Evolutionary conservation across 2,113 vertebrate genomes (phyloP).

Genomic region (Bungarus multicinctus): DNA sequence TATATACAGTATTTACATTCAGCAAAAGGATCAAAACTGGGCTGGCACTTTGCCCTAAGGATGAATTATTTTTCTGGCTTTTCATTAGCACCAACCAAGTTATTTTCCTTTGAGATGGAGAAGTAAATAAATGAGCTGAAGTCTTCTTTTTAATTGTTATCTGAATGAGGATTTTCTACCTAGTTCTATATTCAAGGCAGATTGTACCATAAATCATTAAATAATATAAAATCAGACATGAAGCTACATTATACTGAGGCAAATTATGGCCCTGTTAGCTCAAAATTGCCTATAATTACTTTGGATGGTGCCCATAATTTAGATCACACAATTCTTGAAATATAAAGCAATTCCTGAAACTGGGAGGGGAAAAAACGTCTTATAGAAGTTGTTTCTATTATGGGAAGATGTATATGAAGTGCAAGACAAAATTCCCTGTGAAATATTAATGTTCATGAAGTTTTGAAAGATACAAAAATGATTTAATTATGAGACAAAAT

Average conservation of each 20-base stretch:
- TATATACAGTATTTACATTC: slow-evolving; percentile 45
- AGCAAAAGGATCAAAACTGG: slow-evolving; percentile 53
- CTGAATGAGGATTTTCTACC: background rate
- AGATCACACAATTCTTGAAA: background rate
- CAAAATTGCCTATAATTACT: background rate
- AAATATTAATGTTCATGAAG: background rate
- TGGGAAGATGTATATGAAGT: background rate
- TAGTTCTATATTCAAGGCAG: background rate
- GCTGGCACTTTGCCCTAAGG: slow-evolving; percentile 47
- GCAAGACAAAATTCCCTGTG: background rate
- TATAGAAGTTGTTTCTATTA: background rate
- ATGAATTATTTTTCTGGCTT: slow-evolving; percentile 36
- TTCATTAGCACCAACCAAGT: slow-evolving; percentile 10
- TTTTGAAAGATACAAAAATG: background rate
- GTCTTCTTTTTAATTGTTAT: background rate
- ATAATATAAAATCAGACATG: background rate
- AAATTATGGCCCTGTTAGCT: background rate
- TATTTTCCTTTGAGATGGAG: slow-evolving; percentile 23
- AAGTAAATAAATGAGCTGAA: slow-evolving; percentile 21
- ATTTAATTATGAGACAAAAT: background rate
- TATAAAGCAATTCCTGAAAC: background rate
- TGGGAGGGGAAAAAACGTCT: background rate
- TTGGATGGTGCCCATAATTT: background rate
- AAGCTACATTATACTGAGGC: background rate
- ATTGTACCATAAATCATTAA: background rate